phyloP scores from a whole-genome alignment of 2,797 vertebrate genomes.

The Poecilia wingei region DNA sequence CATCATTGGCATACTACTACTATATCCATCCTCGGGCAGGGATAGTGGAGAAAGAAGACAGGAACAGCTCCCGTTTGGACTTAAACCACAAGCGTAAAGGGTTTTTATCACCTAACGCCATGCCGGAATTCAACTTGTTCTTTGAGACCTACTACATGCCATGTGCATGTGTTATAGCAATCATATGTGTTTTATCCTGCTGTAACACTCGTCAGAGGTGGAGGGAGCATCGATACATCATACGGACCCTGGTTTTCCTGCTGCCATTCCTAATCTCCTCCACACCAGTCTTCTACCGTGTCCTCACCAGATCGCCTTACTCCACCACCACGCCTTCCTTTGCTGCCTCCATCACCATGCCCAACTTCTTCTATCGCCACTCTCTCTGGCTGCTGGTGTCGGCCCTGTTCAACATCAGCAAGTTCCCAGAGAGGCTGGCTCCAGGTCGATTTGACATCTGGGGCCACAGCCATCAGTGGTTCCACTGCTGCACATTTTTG shows the following conservation, averaged over 20 bases:
- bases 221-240: conserved; percentile 80
- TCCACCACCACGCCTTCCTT: conserved; percentile 51
- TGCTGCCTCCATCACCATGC: conserved; percentile 54
- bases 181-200: conserved; percentile 83
- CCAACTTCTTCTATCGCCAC: conserved; percentile 81
- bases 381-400: conserved; percentile 84
- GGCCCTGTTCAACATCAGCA: conserved; percentile 84
- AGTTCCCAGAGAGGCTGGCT: conserved; percentile 81
- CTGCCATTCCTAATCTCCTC: conserved; percentile 83
- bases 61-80: conserved; percentile 42
- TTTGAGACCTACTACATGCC: conserved; percentile 83
- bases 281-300: conserved; percentile 82
- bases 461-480: conserved; percentile 87
- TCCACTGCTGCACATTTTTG: conserved; percentile 85
- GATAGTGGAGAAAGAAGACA: conserved; percentile 38
- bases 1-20: conserved; percentile 75
- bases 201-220: conserved; percentile 83
- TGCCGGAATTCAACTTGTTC: conserved; percentile 54
- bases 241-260: conserved; percentile 85
- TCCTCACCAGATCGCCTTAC: conserved; percentile 70
- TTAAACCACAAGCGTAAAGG: neutral
- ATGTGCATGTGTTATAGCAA: conserved; percentile 76
- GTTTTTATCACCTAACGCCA: neutral
- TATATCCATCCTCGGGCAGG: conserved; percentile 78
- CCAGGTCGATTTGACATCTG: conserved; percentile 84